A percentile compares a stretch with the other conserved stretches of the same genome.
These are phyloP conservation scores for Chaetophractus vellerosus DNA, from an alignment of 2,797 vertebrate genomes.

Conservation along the genomic window DNA sequence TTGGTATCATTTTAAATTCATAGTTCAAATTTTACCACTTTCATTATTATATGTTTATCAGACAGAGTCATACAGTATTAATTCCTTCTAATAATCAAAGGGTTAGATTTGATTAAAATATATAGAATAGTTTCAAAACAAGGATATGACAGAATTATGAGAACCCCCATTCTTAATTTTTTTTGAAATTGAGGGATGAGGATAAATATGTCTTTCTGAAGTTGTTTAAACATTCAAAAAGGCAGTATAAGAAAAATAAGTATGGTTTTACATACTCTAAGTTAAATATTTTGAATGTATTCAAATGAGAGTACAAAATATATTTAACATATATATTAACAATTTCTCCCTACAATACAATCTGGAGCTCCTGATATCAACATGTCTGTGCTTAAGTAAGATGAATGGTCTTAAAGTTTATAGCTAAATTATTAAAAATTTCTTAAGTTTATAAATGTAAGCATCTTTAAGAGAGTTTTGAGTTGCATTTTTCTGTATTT, in stretches of 20 bases:
- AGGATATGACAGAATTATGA: constrained; percentile 55
- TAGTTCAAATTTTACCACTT: not conserved
- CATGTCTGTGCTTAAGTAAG: not conserved
- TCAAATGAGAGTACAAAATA: constrained; percentile 20
- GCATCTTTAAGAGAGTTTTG: not conserved
- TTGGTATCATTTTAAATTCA: constrained; percentile 6
- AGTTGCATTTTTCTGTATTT: constrained; percentile 17
- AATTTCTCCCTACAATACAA: not conserved
- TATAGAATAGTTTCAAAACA: constrained; percentile 20
- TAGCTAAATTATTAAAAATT: not conserved
- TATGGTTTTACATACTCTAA: not conserved
- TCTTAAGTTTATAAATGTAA: not conserved
- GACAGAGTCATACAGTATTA: constrained; percentile 10
- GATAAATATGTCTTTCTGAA: constrained; percentile 24
- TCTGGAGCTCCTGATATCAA: not conserved
- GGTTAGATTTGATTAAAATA: constrained; percentile 77
- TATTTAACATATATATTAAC: not conserved
- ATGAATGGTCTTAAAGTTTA: not conserved
- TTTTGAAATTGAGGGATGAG: not conserved
- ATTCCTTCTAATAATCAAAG: constrained; percentile 48
- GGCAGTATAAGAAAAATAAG: constrained; percentile 44
- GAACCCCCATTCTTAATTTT: constrained; percentile 37
- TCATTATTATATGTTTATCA: constrained; percentile 59
- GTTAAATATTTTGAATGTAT: constrained; percentile 2
- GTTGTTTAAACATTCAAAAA: constrained; percentile 26